Conservation (phyloP, 2,888 invertebrate genomes). For the Lagria hirta region DNA sequence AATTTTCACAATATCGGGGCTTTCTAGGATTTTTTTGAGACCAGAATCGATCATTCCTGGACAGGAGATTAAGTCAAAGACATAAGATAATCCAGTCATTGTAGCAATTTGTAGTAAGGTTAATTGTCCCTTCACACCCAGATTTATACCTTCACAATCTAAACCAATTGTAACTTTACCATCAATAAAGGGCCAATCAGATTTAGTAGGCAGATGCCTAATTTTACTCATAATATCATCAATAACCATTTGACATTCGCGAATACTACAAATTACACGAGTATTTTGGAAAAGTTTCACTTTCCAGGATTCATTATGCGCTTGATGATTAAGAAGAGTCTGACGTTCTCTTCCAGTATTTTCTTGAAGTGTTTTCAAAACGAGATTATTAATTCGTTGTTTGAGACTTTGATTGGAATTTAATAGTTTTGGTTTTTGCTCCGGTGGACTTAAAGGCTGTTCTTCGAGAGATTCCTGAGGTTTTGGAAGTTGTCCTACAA, state of each 20-base stretch:
- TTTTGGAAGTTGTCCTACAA: too few relatives aligned
- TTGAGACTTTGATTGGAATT: constrained; percentile 76
- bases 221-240: constrained; percentile 64
- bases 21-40: constrained; percentile 77
- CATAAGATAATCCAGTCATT: constrained; percentile 77
- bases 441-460: constrained; percentile 2
- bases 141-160: constrained; percentile 91
- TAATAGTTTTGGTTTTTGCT: constrained; percentile 6
- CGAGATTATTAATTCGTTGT: constrained; percentile 83
- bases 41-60: constrained; percentile 81
- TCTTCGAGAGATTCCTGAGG: constrained; percentile 22
- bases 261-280: constrained; percentile 75
- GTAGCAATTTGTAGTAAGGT: constrained; percentile 86
- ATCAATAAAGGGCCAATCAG: constrained; percentile 48
- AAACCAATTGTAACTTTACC: constrained; percentile 71
- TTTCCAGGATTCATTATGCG: constrained; percentile 71
- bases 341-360: constrained; percentile 69
- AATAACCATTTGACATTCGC: constrained; percentile 76
- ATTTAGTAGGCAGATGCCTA: constrained; percentile 8
- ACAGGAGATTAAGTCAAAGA: constrained; percentile 85
- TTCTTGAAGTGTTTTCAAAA: constrained; percentile 86
- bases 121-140: constrained; percentile 85
- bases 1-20: constrained; percentile 77
- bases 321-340: constrained; percentile 47
- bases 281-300: constrained; percentile 79